Evolutionary conservation across 2,888 invertebrate species (phyloP), one percentile per base, ranked within the genome.

Genomic region (Perithous albicinctus): DNA sequence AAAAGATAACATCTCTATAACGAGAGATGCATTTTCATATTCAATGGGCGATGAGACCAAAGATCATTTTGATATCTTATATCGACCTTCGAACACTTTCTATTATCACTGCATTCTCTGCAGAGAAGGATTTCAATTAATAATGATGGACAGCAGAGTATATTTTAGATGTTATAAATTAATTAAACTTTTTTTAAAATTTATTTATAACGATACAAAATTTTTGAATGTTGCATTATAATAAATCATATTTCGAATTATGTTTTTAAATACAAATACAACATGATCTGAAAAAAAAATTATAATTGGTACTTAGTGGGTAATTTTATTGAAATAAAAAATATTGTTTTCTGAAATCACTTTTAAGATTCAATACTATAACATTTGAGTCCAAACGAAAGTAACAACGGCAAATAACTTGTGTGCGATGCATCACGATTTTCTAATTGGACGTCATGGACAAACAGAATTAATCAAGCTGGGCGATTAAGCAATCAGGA

Each of bases 401-500:
- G 20, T 2, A 18, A 20, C 18, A n/a, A n/a, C n/a, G n/a, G n/a
- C 43, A 29, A 66, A 15, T 48, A 48, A 66, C 29, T 48, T 8
- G 23, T 66, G 15, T 10, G 48, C 66, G 18, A 48, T 48, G 66
- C n/a, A 48, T 48, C 48, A 3, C 18, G 32, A 48, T 67, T 48
- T 67, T 18, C 20, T 48, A 67, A 51, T 43, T 18, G 29, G 48
- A 29, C 46, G 15, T 32, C 12, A 10, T 29, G 20, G 7, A 18
- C 18, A 35, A 51, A 48, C 29, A 7, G 29, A 18, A 35, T 48
- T 12, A 18, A 67, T 51, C 20, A 20, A 64, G 15, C n/a, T 8
- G 23, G 5, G 6, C 18, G 48, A 67, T 80, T 80, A 77, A 43
- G 72, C 35, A 80, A 80, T 18, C 23, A 8, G 61, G 72, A 67